phyloP scores from a whole-genome alignment of 2,888 invertebrate genomes.

The Barypeithes pellucidus region DNA sequence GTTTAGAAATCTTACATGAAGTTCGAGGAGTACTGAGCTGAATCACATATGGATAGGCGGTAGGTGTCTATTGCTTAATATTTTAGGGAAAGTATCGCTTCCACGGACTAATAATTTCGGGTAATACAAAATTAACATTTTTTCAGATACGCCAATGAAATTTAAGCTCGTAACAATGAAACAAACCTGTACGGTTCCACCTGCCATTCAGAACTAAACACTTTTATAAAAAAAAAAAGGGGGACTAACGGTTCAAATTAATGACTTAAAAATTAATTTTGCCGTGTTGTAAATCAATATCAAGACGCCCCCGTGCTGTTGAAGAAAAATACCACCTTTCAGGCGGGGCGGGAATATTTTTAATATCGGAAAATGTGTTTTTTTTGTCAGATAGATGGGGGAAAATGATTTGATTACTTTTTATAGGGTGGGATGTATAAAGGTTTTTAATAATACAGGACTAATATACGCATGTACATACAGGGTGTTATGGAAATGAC shows the following conservation, averaged over 20 bases:
- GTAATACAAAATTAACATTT: too few species aligned
- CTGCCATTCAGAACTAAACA: constrained; percentile 30
- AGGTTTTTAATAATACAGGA: not conserved
- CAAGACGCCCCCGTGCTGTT: constrained; percentile 30
- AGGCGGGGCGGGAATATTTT: constrained; percentile 33
- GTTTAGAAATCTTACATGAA: too few species aligned
- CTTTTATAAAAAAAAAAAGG: constrained; percentile 34
- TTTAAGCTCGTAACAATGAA: constrained; percentile 6
- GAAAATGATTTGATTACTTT: constrained; percentile 20
- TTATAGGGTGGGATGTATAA: not conserved
- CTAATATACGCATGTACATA: too few species aligned
- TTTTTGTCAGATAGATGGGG: constrained; percentile 6
- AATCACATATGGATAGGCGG: too few species aligned
- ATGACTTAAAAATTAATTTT: constrained; percentile 48
- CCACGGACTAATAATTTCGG: too few species aligned
- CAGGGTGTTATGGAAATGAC: too few species aligned
- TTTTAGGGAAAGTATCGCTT: too few species aligned
- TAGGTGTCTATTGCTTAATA: too few species aligned
- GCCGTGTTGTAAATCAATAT: constrained; percentile 46
- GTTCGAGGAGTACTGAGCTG: too few species aligned
- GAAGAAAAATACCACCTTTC: constrained; percentile 21
- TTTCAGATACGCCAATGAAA: constrained; percentile 33
- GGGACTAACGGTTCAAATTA: constrained; percentile 44
- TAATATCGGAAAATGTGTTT: constrained; percentile 35
- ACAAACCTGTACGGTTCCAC: constrained; percentile 35